These are phyloP conservation scores for Poeciliopsis gracilis DNA, from an alignment of 2,797 vertebrate genomes.

Conservation along the genomic window DNA sequence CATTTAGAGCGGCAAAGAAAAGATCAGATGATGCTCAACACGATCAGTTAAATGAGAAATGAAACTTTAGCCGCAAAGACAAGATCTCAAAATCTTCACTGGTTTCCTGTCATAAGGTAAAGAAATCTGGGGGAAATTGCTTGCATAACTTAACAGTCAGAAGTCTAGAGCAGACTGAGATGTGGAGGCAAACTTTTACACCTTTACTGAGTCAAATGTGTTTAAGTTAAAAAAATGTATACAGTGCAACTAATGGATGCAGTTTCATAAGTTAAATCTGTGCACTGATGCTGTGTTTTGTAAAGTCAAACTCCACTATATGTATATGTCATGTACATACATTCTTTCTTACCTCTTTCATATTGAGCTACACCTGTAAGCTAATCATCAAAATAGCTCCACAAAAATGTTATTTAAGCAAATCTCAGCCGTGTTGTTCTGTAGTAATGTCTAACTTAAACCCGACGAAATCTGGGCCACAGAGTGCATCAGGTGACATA, in stretches of 20 bases:
- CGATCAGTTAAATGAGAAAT: not conserved
- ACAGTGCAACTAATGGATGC: not conserved
- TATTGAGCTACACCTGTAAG: not conserved
- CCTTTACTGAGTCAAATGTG: not conserved
- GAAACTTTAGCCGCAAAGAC: not conserved
- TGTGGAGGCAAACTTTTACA: not conserved
- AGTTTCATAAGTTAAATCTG: not conserved
- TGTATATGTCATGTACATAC: not conserved
- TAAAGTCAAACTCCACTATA: not conserved
- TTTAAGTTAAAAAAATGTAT: not conserved
- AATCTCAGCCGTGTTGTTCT: not conserved
- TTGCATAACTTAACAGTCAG: not conserved
- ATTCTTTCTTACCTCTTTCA: not conserved
- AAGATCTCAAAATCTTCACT: not conserved
- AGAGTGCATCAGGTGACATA: not conserved
- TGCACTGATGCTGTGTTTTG: not conserved
- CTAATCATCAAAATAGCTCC: not conserved
- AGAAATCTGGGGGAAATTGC: not conserved
- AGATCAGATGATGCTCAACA: not conserved
- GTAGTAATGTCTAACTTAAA: too few relatives aligned
- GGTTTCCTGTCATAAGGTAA: not conserved
- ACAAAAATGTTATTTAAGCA: not conserved
- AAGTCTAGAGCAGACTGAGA: not conserved
- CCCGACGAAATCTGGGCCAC: not conserved
- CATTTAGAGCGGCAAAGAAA: not conserved